phyloP scores from a whole-genome alignment of 2,888 invertebrate species.

The Idaea dimidiata region DNA sequence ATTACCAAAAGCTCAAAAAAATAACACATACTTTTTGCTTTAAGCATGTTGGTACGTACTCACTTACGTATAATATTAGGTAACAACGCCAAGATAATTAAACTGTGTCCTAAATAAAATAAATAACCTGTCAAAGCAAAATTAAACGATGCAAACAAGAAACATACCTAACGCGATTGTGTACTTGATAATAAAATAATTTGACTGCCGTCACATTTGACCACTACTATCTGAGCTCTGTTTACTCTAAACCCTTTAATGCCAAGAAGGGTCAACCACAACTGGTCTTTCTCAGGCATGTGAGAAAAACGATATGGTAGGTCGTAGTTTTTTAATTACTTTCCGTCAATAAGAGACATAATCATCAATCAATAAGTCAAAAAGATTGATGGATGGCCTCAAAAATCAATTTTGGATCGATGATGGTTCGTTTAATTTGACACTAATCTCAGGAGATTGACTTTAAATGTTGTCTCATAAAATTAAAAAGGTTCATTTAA shows the following conservation, averaged over 20 bases:
- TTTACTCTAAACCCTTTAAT: conserved; percentile 15
- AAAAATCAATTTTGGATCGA: conserved; percentile 70
- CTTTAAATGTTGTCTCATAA: conserved; percentile 34
- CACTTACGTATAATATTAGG: too few relatives aligned
- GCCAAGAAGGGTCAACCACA: conserved; percentile 32
- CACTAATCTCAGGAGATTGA: conserved; percentile 61
- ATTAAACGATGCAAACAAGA: conserved; percentile 47
- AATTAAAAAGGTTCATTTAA: conserved; percentile 24
- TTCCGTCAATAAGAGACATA: conserved; percentile 61
- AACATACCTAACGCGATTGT: conserved; percentile 47
- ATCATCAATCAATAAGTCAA: conserved; percentile 76
- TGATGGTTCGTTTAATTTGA: conserved; percentile 76
- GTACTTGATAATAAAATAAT: conserved; percentile 62
- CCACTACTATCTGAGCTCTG: conserved; percentile 40
- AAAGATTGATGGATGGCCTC: conserved; percentile 69
- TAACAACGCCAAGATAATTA: background rate
- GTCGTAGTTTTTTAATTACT: conserved; percentile 69
- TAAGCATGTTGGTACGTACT: too few relatives aligned
- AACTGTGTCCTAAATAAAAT: conserved; percentile 48
- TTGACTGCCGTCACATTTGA: conserved; percentile 42
- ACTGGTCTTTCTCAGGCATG: conserved; percentile 34
- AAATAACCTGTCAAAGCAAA: conserved; percentile 63
- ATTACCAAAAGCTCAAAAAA: too few relatives aligned
- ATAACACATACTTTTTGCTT: too few relatives aligned
- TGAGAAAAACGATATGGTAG: conserved; percentile 44